Evolutionary conservation across 2,797 vertebrate genomes (phyloP), one percentile per base, ranked within the genome.

Genomic region (Hydrophis major): DNA sequence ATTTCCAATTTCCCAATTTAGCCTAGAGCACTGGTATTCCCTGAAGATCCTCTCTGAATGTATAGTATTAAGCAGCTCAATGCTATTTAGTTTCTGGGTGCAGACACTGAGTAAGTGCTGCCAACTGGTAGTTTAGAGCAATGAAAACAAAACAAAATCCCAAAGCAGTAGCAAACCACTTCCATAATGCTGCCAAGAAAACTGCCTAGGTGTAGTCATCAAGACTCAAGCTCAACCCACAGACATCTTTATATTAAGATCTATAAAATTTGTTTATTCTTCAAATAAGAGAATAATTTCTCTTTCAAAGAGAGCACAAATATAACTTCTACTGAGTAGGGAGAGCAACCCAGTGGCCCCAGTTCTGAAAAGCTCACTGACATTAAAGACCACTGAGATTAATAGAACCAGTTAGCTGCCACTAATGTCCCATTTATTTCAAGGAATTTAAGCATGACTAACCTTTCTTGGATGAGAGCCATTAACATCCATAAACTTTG

Each of bases 1-100:
- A 25, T 83, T 83, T 83, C 74, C 37, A 83, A 25, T 83, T 83
- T 47, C 74, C 74, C 20, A 47, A 25, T 83, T 22, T 47, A 83
- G 97, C 97, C 96, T 94, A 86, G 90, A 96, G 20, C 94, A 96
- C 74, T 83, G 96, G 94, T 94, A 97, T 97, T 96, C 74, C 74
- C 74, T 83, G 20, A 83, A 47, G 37, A 10, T 47, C 20, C 42
- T 47, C 37, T 83, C 42, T 83, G 37, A 83, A 83, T 25, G 42
- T 83, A 47, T 42, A 83, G 10, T 83, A 83, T 83, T 83, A 83
- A 83, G 74, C 74, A 47, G 74, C 74, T 83, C 74, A 83, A 47
- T 83, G 37, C 37, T 83, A 25, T 47, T 83, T 83, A 83, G 74
- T 25, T 47, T 83, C 74, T 83, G 37, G 74, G 74, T 4, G 10